A percentile compares a stretch with the other conserved stretches of the same genome.
Conservation (phyloP, 2,888 invertebrate genomes). For the Arctia plantaginis region DNA sequence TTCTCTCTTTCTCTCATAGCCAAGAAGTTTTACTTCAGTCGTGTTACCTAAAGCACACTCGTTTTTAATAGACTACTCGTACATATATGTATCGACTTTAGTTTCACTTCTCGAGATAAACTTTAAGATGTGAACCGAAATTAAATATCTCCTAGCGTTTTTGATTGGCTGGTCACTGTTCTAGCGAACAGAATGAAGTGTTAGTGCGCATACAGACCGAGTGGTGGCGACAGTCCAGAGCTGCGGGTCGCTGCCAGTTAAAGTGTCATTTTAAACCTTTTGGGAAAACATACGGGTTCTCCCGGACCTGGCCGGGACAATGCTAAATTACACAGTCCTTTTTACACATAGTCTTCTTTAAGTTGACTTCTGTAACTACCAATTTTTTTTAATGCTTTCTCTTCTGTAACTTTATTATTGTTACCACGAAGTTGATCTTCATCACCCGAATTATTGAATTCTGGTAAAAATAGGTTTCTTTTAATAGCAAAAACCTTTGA, state of each 20-base stretch:
- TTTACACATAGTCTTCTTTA: not conserved
- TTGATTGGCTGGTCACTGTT: constrained; percentile 19
- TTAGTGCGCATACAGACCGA: constrained; percentile 34
- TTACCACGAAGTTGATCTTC: no score
- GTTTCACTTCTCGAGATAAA: not conserved
- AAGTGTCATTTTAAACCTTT: constrained; percentile 30
- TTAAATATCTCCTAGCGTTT: not conserved
- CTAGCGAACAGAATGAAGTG: constrained; percentile 42
- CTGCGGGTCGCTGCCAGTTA: constrained; percentile 43
- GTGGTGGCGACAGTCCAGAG: constrained; percentile 23
- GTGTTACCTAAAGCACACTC: no score
- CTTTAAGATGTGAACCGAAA: not conserved
- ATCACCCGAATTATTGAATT: no score
- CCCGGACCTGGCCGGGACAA: constrained; percentile 10
- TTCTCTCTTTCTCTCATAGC: no score
- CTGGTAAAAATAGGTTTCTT: no score
- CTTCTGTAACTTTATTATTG: no score
- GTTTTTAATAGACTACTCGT: no score
- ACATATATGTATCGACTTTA: not conserved
- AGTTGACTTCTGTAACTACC: not conserved
- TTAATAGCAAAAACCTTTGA: no score
- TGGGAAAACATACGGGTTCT: constrained; percentile 23
- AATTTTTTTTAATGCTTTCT: not conserved
- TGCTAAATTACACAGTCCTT: constrained; percentile 5
- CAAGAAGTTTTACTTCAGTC: no score